Evolutionary conservation across 2,797 vertebrate species (phyloP), one percentile per base, ranked within the genome.

Genomic region (Hemitrygon akajei): DNA sequence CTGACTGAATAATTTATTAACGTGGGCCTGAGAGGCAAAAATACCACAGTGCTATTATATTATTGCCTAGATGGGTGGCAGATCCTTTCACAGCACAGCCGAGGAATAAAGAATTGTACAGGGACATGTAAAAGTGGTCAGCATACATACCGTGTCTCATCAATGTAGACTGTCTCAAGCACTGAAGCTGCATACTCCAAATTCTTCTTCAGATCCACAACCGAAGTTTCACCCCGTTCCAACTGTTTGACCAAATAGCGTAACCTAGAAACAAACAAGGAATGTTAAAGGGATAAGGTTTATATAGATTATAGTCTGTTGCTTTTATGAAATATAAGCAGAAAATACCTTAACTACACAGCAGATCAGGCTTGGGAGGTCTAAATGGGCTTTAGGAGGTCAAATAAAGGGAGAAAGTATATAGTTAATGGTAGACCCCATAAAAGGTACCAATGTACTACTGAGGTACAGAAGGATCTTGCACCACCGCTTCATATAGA

Each of bases 131-230:
- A 9, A n/a, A 76, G 12, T 76, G 27, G 27, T 75, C 30, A 34
- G 66, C 18, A 87, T 75, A 94, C 96, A 96, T 95, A 99, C 99
- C 98, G 97, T 0, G 98, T 99, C 96, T 99, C 99, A 40, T 99
- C 98, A 69, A 99, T 98, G 96, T 99, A 99, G 75, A 99, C 98
- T 0, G 98, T 98, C 95, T 99, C 99, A 94, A 99, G 97, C 94
- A 99, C 99, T 0, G 97, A 97, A 0, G 98, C 98, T 2, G 99
- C 99, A 96, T 99, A 98, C 95, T 99, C 99, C 18, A 99, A 97
- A 96, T 99, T 99, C 96, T 99, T 99, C 97, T 99, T 99, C 81
- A 99, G 97, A 95, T 99, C 98, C 30, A 97, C 97, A 60, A 98
- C 97, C 0, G 98, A 99, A 94, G 98, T 98, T 95, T 99, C 98